Percentiles rank a stretch among this genome's conserved stretches.
Evolutionary conservation across 1,140 invertebrate species (phyloP).

Genomic region (Eueides isabella): DNA sequence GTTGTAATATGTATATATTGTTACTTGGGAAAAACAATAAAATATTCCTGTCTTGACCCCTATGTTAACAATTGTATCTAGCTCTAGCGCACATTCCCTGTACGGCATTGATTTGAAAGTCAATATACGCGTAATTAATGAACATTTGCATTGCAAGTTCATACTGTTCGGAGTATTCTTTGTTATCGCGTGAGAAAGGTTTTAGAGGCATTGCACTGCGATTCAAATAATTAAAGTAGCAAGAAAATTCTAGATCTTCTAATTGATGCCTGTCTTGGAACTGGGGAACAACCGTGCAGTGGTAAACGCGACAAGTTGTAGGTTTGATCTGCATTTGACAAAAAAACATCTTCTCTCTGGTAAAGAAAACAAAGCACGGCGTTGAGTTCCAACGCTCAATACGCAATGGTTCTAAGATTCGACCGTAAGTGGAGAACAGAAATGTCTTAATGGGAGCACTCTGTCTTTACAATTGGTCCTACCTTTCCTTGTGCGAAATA

Average conservation of each 20-base stretch:
- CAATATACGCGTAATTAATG: conserved; percentile 31
- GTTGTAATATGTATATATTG: not conserved
- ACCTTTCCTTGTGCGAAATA: too few relatives aligned
- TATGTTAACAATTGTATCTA: not conserved
- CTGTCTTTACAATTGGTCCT: too few relatives aligned
- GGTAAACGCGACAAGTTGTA: too few relatives aligned
- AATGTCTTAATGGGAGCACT: too few relatives aligned
- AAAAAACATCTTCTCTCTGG: too few relatives aligned
- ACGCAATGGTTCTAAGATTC: too few relatives aligned
- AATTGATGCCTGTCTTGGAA: too few relatives aligned
- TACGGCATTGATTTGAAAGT: conserved; percentile 28
- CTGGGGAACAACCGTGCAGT: too few relatives aligned
- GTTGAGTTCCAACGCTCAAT: too few relatives aligned
- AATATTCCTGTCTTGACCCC: not conserved
- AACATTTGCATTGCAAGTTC: conserved; percentile 27
- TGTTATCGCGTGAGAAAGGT: conserved; percentile 23
- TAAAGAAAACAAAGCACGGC: too few relatives aligned
- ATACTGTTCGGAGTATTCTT: conserved; percentile 24
- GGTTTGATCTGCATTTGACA: too few relatives aligned
- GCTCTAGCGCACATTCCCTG: conserved; percentile 22
- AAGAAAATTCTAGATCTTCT: not conserved
- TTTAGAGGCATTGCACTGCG: not conserved
- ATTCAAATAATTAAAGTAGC: not conserved
- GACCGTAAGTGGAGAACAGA: too few relatives aligned
- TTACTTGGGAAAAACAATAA: not conserved